Evolutionary conservation across 2,888 invertebrate species (phyloP), one percentile per base, ranked within the genome.

Genomic region (Eupithecia centaureata): DNA sequence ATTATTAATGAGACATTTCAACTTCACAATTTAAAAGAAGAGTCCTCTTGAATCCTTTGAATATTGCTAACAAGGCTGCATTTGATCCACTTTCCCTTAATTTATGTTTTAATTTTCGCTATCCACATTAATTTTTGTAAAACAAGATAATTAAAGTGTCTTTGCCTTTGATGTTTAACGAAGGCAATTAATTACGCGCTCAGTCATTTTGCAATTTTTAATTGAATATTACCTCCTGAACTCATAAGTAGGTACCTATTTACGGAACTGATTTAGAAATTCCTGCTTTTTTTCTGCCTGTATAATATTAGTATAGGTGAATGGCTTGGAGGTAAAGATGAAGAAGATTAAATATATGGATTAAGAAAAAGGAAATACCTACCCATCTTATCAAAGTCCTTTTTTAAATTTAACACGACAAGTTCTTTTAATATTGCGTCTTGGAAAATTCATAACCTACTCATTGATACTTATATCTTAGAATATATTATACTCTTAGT

Each of bases 91-190:
- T 70, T 67, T 67, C 56, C 58, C 32, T 58, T 59, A 56, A 67
- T 71, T 71, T 68, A 65, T 70, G 22, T 63, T 73, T 73, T 63
- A 63, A 71, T 71, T 66, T 71, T 70, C 67, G 60, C 65, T 68
- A 67, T 65, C 60, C 68, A 57, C 71, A 66, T 76, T 72, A 52
- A 70, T 76, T 80, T 83, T 79, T 76, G 72, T 76, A 73, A 79
- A 77, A 77, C 69, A 73, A 77, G 75, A 73, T 79, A 81, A 82
- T 82, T 82, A 79, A 77, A 76, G 70, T 73, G 70, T 73, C 74
- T 74, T 71, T 75, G 74, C 80, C 84, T 87, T 87, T 86, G 81
- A 86, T 80, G 83, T 77, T 77, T 79, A 77, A 77, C 74, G 75
- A 81, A 80, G 80, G 80, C 82, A 84, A 84, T 86, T 84, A 84